phyloP scores from a whole-genome alignment of 2,888 invertebrate genomes.

The Steinernema carpocapsae region DNA sequence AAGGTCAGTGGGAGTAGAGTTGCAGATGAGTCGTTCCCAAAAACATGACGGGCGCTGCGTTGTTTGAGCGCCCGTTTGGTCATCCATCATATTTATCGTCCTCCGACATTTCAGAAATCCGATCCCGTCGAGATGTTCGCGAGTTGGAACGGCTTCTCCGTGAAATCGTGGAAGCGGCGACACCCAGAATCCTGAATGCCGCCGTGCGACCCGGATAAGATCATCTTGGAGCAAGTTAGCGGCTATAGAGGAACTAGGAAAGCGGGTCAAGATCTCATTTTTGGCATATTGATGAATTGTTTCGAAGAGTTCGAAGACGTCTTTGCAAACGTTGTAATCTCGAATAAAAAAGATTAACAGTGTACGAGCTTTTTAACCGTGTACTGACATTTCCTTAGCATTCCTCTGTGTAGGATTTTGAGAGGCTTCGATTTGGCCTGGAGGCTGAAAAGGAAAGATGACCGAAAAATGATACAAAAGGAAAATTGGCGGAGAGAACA shows the following conservation, averaged over 20 bases:
- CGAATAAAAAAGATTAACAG: background rate
- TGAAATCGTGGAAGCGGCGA: background rate
- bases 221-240: background rate
- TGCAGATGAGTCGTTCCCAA: background rate
- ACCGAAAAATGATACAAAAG: too few relatives aligned
- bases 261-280: conserved; percentile 20
- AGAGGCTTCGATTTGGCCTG: too few relatives aligned
- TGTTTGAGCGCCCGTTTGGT: background rate
- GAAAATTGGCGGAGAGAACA: too few relatives aligned
- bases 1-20: too few relatives aligned
- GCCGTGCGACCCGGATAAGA: background rate
- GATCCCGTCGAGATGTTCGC: background rate
- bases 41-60: background rate
- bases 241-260: background rate
- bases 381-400: too few relatives aligned
- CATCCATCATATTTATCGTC: conserved; percentile 5
- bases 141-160: conserved; percentile 10
- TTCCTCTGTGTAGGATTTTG: too few relatives aligned
- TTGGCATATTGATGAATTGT: conserved; percentile 17
- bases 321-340: conserved; percentile 11
- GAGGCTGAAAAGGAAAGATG: too few relatives aligned
- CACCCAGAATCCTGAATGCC: background rate
- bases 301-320: conserved; percentile 2
- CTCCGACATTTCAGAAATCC: conserved; percentile 25
- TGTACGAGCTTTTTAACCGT: too few relatives aligned